Evolutionary conservation across 2,888 invertebrate genomes (phyloP), one percentile per base, ranked within the genome.

Genomic region (Agrotis puta): DNA sequence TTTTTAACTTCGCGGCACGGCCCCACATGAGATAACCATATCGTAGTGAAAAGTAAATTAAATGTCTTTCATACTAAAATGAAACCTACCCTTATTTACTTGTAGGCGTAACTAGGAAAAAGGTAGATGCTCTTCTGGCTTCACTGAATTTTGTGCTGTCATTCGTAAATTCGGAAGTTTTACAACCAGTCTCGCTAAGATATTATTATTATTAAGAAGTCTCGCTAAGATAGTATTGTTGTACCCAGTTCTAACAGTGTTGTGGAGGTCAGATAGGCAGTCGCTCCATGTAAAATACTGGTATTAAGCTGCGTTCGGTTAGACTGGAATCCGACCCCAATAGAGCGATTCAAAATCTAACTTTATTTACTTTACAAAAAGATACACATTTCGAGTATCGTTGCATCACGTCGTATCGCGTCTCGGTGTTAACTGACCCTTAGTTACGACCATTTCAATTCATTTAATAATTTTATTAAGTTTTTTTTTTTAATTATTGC

Each of bases 41-140:
- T 14, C 43, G 45, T 24, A 83, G 70, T 65, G 57, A 54, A 85
- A 83, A 62, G 65, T 24, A 67, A 73, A 77, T 33, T 24, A 33
- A 57, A 68, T 79, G 80, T 79, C 70, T 82, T 84, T 84, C 56
- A 45, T 64, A 74, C 64, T 79, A 70, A 70, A 33, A 61, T 66
- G 69, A 56, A 69, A 67, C 14, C 68, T 69, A 79, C 9, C 51
- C 22, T 27, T 62, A 58, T 39, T 16, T 24, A 54, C 65, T 74
- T 56, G 70, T 71, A 54, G 13, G 50, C 71, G 67, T 63, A 85
- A 85, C 75, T 57, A 61, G 51, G n/a, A 62, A n/a, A 24, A n/a
- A 11, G 24, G 7, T 24, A 20, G n/a, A 11, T 27, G 16, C 0
- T 20, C 6, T n/a, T 54, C 2, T 11, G 22, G 5, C 18, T 33